Percentiles rank a stretch among this genome's conserved stretches.
Conservation (phyloP, 2,888 invertebrate species). For the Epinotia ramella region DNA sequence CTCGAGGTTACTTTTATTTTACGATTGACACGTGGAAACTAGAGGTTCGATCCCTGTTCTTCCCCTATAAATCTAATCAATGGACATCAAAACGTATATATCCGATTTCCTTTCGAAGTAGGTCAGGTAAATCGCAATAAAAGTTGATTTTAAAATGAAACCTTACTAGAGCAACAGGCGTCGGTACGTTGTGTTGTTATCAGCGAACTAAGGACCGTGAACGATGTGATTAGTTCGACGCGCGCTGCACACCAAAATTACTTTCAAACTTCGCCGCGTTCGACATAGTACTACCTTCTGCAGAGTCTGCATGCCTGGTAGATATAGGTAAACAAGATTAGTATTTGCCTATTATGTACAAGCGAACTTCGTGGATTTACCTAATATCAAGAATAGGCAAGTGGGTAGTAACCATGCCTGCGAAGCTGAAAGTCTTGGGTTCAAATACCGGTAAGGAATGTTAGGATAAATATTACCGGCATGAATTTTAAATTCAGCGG, state of each 20-base stretch:
- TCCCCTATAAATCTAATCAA: slow-evolving; percentile 2
- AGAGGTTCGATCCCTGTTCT: slow-evolving; percentile 39
- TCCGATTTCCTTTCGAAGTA: slow-evolving; percentile 11
- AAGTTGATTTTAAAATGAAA: slow-evolving; percentile 39
- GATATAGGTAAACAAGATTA: slow-evolving; percentile 48
- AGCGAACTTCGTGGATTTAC: slow-evolving; percentile 1
- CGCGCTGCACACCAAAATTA: slow-evolving; percentile 83
- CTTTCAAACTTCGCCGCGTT: slow-evolving; percentile 74
- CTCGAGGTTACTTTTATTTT: slow-evolving; percentile 40
- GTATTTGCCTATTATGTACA: neutral
- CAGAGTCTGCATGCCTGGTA: slow-evolving; percentile 65
- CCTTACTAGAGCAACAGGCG: slow-evolving; percentile 66
- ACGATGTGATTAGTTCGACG: slow-evolving; percentile 83
- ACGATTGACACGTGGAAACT: slow-evolving; percentile 46
- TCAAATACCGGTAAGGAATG: no score
- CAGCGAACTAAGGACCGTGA: slow-evolving; percentile 79
- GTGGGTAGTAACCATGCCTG: no score
- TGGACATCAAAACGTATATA: neutral
- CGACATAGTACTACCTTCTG: slow-evolving; percentile 66
- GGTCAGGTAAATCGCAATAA: slow-evolving; percentile 36
- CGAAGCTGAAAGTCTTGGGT: no score
- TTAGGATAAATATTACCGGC: no score
- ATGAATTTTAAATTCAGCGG: no score
- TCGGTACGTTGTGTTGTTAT: slow-evolving; percentile 63
- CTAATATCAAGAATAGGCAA: neutral